Percentiles rank a stretch among this genome's conserved stretches.
Evolutionary conservation across 2,797 vertebrate species (phyloP).

Genomic region (Remorina albescens): DNA sequence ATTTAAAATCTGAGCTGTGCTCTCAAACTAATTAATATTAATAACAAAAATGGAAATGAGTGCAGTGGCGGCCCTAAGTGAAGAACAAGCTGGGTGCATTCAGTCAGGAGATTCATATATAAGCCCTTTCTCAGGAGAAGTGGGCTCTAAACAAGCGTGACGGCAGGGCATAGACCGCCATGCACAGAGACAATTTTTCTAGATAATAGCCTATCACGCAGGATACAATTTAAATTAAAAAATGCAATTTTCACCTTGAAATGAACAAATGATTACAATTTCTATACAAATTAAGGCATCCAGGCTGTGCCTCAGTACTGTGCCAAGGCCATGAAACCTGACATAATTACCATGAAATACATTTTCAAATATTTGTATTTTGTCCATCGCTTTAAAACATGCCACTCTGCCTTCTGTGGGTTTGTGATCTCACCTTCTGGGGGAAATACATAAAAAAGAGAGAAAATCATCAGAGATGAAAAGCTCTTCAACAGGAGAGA

Average conservation of each 20-base stretch:
- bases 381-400: conserved; percentile 96
- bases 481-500: conserved; percentile 89
- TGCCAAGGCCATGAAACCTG: conserved; percentile 99
- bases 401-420: conserved; percentile 90
- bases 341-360: conserved; percentile 99
- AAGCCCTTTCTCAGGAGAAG: conserved; percentile 96
- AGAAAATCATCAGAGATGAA: conserved; percentile 89
- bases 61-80: conserved; percentile 79
- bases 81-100: conserved; percentile 86
- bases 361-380: conserved; percentile 99
- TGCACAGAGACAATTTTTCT: conserved; percentile 99
- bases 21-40: conserved; percentile 91
- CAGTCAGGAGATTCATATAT: conserved; percentile 91
- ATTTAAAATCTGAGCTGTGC: conserved; percentile 81
- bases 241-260: conserved; percentile 99
- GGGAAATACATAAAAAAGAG: conserved; percentile 91
- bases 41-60: conserved; percentile 87
- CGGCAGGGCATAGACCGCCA: conserved; percentile 92
- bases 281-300: conserved; percentile 99
- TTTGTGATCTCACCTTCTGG: conserved; percentile 94
- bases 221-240: conserved; percentile 99
- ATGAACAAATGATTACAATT: conserved; percentile 99
- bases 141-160: conserved; percentile 95
- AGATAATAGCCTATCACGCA: conserved; percentile 99
- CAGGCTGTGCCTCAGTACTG: conserved; percentile 98